phyloP scores from a whole-genome alignment of 1,140 invertebrate genomes.

The Phocides pigmalion region DNA sequence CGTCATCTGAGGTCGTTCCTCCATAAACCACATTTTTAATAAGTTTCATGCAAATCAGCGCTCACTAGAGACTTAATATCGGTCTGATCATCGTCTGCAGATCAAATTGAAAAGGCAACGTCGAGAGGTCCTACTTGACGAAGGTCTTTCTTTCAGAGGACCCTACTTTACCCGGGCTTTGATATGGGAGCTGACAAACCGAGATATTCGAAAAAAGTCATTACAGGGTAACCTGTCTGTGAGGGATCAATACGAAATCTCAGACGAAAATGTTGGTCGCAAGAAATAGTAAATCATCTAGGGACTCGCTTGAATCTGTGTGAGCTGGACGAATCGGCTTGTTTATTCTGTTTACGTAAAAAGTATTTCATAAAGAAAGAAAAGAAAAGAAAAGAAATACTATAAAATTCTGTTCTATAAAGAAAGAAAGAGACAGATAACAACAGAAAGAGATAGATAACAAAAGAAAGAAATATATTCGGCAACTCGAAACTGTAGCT shows the following conservation, averaged over 20 bases:
- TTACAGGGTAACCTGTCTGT: conserved; percentile 36
- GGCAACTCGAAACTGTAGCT: no score
- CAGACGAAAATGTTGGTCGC: conserved; percentile 19
- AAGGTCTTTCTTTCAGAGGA: conserved; percentile 68
- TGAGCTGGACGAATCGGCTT: conserved; percentile 16
- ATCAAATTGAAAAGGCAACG: conserved; percentile 76
- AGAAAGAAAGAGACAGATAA: no score
- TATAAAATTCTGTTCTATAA: no score
- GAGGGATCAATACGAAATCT: conserved; percentile 30
- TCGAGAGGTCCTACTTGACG: conserved; percentile 73
- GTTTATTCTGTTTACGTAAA: conserved; percentile 1
- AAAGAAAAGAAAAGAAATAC: no score
- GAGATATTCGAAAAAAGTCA: conserved; percentile 51
- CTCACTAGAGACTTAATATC: conserved; percentile 70
- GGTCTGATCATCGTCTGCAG: conserved; percentile 63
- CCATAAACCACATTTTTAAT: conserved; percentile 67
- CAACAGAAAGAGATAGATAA: no score
- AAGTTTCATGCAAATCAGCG: conserved; percentile 77
- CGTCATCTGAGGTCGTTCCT: conserved; percentile 27
- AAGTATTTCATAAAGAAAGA: no score
- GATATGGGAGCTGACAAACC: conserved; percentile 62
- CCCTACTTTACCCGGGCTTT: conserved; percentile 60
- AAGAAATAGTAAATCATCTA: conserved; percentile 28
- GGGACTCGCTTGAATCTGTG: conserved; percentile 2
- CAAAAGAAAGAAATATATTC: no score